Base-by-base conservation (phyloP, 2,113 vertebrate genomes). In the Carlito syrichta region DNA sequence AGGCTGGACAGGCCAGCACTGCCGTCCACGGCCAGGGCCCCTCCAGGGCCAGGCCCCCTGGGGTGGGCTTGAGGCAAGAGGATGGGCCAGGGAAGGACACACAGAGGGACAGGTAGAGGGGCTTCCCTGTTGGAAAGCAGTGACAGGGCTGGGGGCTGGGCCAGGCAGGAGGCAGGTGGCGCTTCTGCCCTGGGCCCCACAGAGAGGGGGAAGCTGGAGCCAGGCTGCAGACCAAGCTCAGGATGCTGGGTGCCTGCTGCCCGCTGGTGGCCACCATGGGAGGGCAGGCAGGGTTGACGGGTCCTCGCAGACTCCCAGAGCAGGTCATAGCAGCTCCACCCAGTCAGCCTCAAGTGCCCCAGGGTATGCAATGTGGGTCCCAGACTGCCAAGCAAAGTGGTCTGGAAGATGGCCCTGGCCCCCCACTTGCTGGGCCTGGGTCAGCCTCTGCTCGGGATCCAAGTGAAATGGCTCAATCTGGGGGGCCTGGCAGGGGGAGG, bases 401-500 rank as follows among this genome's bases (percentile, higher is more conserved):
- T 58, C 40, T 2, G 30, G 19, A 60, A 66, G 8, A 14, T 1
- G 69, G 30, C 1, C 19, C 12, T 48, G 30, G 40, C 19, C 20
- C 45, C 4, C 9, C 7, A 25, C 5, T 23, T 23, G 12, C 12
- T 23, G 8, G n/a, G 82, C 79, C 60, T 25, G 4, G 52, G 20
- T 27, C 16, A 35, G 40, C 13, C 48, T 12, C 2, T 6, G 8
- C 27, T 27, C 2, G 43, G 87, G 48, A 5, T 22, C 45, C 3
- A 1, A 3, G 78, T 30, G 52, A 48, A 25, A 1, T 6, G 8
- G 16, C 43, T 17, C 1, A 2, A 32, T 48, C 43, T 48, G 16
- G 27, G 14, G 73, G 27, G 43, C 27, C 43, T 32, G 45, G 73
- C 3, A 1, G 54, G 20, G 60, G 27, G 5, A 1, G n/a, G 69